These are phyloP conservation scores for Xanthorhoe spadicearia DNA, from an alignment of 2,888 invertebrate genomes.

Conservation along the genomic window DNA sequence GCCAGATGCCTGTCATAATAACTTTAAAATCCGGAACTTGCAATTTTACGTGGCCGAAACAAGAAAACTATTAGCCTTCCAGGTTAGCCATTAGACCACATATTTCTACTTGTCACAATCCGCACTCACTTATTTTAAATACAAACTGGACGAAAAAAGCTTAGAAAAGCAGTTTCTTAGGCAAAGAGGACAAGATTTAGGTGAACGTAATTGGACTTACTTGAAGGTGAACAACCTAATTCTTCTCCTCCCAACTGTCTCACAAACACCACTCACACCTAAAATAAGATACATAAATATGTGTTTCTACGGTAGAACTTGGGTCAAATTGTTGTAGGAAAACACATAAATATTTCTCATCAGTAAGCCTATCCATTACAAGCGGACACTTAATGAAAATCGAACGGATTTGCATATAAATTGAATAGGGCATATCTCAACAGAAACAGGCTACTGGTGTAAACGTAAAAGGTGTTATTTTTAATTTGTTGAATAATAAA, in stretches of 20 bases:
- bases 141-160: no score
- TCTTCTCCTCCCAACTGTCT: background rate
- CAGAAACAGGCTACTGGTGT: conserved; percentile 7
- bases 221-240: no score
- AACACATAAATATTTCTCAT: conserved; percentile 20
- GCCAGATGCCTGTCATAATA: no score
- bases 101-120: no score
- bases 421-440: conserved; percentile 23
- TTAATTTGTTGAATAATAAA: background rate
- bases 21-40: no score
- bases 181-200: no score
- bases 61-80: no score
- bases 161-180: no score
- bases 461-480: background rate
- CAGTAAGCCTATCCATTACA: conserved; percentile 25
- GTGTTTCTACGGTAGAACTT: conserved; percentile 1
- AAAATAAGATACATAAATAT: background rate
- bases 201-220: no score
- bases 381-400: conserved; percentile 22
- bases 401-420: conserved; percentile 26
- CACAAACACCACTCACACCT: background rate
- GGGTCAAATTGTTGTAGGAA: conserved; percentile 24
- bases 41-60: no score
- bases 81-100: no score
- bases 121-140: no score